Base-by-base conservation (phyloP, 2,797 vertebrate genomes). In the Brotogeris chrysoptera region DNA sequence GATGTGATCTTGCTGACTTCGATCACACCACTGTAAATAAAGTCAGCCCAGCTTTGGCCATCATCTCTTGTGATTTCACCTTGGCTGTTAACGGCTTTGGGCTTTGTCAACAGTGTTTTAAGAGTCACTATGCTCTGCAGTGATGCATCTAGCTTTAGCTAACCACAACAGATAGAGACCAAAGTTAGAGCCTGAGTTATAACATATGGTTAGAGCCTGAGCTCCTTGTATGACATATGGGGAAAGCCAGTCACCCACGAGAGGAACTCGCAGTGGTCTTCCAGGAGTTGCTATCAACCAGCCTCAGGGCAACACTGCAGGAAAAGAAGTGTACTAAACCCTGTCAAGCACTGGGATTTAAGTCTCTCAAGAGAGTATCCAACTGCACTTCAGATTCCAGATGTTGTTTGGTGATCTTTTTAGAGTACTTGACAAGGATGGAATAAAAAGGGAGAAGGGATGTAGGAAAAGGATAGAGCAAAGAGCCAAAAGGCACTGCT, bases 51-150 rank as follows among this genome's bases (percentile, higher is more conserved):
- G n/a, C 41, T 82, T 88, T 47, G 39, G 27, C 72, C 69, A 41
- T 59, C 83, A 57, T 32, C 41, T 79, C 69, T 69, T 86, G 34
- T 66, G 69, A 91, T 89, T 89, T 86, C 39, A 85, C 41, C 32
- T 83, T 19, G 8, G 41, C 8, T 72, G 18, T 85, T 66, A 52
- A 2, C 7, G 53, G 14, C 25, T 74, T 80, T 4, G 1, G 20
- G 49, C 55, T 92, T 41, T 49, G 34, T 38, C 25, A 39, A 80
- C 10, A 25, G 28, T 7, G 49, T 71, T 64, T 74, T 73, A 71
- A 88, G 32, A 49, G 34, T 47, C 61, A 60, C 34, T 34, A 16
- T 18, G 16, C 20, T 73, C 32, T 66, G 46, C 25, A 13, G 8
- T 52, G 47, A 30, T 25, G 32, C 5, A 15, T 34, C 55, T 34